Percentiles rank a stretch among this genome's conserved stretches.
Conservation (phyloP, 2,888 invertebrate species). For the Brassicogethes aeneus region DNA sequence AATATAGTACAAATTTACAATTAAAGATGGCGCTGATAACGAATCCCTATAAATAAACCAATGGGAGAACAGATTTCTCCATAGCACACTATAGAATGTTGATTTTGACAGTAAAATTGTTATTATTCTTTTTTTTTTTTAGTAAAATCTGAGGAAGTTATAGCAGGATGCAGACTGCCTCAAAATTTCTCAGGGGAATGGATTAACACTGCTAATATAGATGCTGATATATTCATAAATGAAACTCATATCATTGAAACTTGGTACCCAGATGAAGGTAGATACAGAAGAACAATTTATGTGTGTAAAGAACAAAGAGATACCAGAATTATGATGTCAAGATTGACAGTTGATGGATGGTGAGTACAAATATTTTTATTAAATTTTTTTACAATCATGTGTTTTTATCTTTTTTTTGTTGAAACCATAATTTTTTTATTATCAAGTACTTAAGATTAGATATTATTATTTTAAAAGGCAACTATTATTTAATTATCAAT, state of each 20-base stretch:
- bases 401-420: no score
- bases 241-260: constrained; percentile 95
- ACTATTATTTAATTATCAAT: no score
- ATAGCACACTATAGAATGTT: no score
- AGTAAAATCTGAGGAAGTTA: constrained; percentile 77
- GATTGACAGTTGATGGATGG: constrained; percentile 93
- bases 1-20: no score
- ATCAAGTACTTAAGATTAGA: no score
- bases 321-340: constrained; percentile 88
- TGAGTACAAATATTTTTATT: constrained; percentile 33
- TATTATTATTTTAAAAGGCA: no score
- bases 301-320: constrained; percentile 91
- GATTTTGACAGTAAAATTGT: no score
- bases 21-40: no score
- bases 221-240: constrained; percentile 88
- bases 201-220: constrained; percentile 96
- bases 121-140: constrained; percentile 10
- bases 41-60: background rate
- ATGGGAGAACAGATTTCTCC: no score
- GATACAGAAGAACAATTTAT: constrained; percentile 82
- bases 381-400: no score
- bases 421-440: no score
- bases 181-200: constrained; percentile 91
- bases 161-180: constrained; percentile 85
- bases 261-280: constrained; percentile 86